Base-by-base conservation (phyloP, 1,140 invertebrate species). In the Sesamia nonagrioides region DNA sequence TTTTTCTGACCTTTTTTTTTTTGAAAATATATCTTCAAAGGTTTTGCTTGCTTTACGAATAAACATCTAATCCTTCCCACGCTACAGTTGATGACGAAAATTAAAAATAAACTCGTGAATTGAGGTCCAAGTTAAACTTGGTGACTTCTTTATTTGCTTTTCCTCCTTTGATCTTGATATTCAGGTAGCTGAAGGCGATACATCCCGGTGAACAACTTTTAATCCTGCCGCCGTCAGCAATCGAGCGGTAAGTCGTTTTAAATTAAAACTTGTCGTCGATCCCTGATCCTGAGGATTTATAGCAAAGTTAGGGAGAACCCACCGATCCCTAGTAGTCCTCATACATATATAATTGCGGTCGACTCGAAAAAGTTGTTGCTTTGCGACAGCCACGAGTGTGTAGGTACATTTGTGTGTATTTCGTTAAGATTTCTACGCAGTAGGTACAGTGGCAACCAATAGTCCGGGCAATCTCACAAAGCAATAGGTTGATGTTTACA, bases 221-320 rank as follows among this genome's bases (percentile, higher is more conserved):
- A 86, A 86, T 82, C 82, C 82, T 33, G 71, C 69, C 69, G 75
- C 84, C 82, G 81, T 54, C 79, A 80, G 84, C 82, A 81, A 82
- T 87, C 83, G 84, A 77, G 80, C 85, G 83, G 85, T 89, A 90
- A 90, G 89, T 90, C 89, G 86, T 85, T 90, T 90, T 89, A 90
- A 90, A 90, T 89, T 90, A 90, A 90, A 88, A 90, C 78, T 88
- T 83, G 81, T 86, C 80, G 84, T 84, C 81, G 80, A 84, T 82
- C 79, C 74, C 77, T 73, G 80, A 86, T 86, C 81, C 84, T 63
- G 27, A 60, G 79, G 80, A 80, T 82, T 86, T 82, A 79, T 61
- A 66, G 58, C 37, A 40, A 78, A 79, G 69, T 82, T 82, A 76
- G 48, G 73, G 63, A 80, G 79, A 82, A 42, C 42, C 58, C 71